A percentile compares a stretch with the other conserved stretches of the same genome.
Conservation (phyloP, 1,140 invertebrate species). For the Lucilia sericata region DNA sequence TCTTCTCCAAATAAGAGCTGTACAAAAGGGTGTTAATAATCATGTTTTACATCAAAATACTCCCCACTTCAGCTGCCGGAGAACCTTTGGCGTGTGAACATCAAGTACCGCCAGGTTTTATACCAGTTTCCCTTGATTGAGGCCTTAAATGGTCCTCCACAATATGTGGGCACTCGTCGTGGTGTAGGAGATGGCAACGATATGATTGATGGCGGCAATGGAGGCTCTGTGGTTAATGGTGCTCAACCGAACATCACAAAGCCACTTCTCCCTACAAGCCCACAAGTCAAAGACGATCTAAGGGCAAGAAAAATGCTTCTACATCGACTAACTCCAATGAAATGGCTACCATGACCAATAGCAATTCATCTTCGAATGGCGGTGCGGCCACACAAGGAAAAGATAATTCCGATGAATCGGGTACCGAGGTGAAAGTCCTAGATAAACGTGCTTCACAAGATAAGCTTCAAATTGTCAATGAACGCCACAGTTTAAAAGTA, state of each 20-base stretch:
- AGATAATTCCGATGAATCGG: conserved; percentile 4
- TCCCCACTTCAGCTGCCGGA: conserved; percentile 63
- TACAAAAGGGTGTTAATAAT: conserved; percentile 81
- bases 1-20: conserved; percentile 93
- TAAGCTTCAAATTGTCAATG: conserved; percentile 63
- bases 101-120: conserved; percentile 93
- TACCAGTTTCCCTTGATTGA: conserved; percentile 97
- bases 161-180: conserved; percentile 53
- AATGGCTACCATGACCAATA: conserved; percentile 54
- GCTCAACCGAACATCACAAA: conserved; percentile 52
- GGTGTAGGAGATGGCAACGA: conserved; percentile 35
- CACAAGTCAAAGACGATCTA: conserved; percentile 57
- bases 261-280: conserved; percentile 60
- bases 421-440: neutral
- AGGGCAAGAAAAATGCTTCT: conserved; percentile 62
- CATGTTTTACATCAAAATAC: conserved; percentile 69
- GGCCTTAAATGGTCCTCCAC: conserved; percentile 92
- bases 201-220: conserved; percentile 40
- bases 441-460: conserved; percentile 50
- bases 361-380: conserved; percentile 1
- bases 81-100: conserved; percentile 67
- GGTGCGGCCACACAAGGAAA: conserved; percentile 31
- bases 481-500: conserved; percentile 56
- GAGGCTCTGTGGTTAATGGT: neutral
- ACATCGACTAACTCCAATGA: conserved; percentile 59